Evolutionary conservation across 2,113 vertebrate genomes (phyloP).

Genomic region (Pleuronectes platessa): DNA sequence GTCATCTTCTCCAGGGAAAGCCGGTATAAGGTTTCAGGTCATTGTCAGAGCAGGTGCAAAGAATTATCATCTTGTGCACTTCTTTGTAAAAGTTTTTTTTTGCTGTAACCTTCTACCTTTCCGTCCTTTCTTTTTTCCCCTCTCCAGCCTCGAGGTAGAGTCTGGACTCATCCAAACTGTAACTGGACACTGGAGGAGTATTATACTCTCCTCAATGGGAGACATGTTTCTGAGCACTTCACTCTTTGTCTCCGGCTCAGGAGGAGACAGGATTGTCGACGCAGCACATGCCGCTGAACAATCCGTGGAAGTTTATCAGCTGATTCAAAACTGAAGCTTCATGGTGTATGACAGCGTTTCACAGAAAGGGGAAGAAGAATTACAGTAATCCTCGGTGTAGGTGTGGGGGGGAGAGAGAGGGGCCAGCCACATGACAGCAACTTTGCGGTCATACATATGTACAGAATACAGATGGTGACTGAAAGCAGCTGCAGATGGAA

Average conservation of each 20-base stretch:
- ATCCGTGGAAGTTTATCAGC: constrained; percentile 52
- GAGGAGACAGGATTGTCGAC: constrained; percentile 20
- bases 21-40: constrained; percentile 58
- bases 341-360: constrained; percentile 35
- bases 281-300: constrained; percentile 8
- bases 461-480: too few relatives aligned
- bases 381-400: constrained; percentile 23
- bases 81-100: constrained; percentile 47
- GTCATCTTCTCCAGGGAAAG: constrained; percentile 55
- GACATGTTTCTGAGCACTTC: constrained; percentile 11
- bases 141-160: constrained; percentile 46
- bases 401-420: not conserved
- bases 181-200: constrained; percentile 39
- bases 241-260: constrained; percentile 8
- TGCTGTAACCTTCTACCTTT: constrained; percentile 34
- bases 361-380: constrained; percentile 58
- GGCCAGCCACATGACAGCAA: too few relatives aligned
- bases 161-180: constrained; percentile 37
- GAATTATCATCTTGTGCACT: constrained; percentile 61
- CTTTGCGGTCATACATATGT: too few relatives aligned
- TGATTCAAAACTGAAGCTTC: constrained; percentile 39
- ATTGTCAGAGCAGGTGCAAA: constrained; percentile 71
- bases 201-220: constrained; percentile 18
- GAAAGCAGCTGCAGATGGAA: constrained; percentile 3
- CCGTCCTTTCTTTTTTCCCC: constrained; percentile 26